Evolutionary conservation across 2,888 invertebrate species (phyloP), one percentile per base, ranked within the genome.

Genomic region (Sinohyriopsis cumingii): DNA sequence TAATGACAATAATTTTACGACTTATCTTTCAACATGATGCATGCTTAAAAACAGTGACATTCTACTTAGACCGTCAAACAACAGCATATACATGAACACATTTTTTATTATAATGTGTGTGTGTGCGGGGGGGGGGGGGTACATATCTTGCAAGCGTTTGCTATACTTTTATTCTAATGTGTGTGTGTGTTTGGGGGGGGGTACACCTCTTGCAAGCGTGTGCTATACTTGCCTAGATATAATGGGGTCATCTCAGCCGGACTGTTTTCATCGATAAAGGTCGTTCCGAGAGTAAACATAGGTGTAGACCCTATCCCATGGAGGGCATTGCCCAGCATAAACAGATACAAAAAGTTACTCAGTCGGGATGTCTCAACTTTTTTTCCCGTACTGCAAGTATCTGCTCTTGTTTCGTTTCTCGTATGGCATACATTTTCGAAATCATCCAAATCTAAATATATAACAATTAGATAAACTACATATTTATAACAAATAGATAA

Each of bases 271-370:
- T 81, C 81, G 28, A 81, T 81, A 25, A 75, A 81, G 15, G 75
- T 77, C 19, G 79, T 81, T 19, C 81, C 81, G 33, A 81, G 73
- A 0, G 78, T 79, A 59, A 76, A 81, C 78, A 81, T 78, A 0
- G 79, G 81, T 24, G 81, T 81, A 20, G 81, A 77, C 6, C 81
- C 81, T 6, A 78, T 79, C 1, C 81, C 81, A 54, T 81, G 81
- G 7, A 81, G 69, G 15, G 81, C 81, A 65, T 81, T 81, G 15
- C 74, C 81, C 15, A 81, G 68, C 69, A 81, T 77, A 55, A 81
- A 78, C 61, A 81, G 64, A 63, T 73, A 78, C 15, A 79, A 54
- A 55, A 75, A 79, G 20, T 71, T 77, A 61, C 72, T 67, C 0
- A 77, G 60, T 20, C 61, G 55, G 1, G 73, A 73, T 18, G 28